Percentiles rank a stretch among this genome's conserved stretches.
Evolutionary conservation across 2,113 vertebrate species (phyloP).

Genomic region (Nycticorax nycticorax): DNA sequence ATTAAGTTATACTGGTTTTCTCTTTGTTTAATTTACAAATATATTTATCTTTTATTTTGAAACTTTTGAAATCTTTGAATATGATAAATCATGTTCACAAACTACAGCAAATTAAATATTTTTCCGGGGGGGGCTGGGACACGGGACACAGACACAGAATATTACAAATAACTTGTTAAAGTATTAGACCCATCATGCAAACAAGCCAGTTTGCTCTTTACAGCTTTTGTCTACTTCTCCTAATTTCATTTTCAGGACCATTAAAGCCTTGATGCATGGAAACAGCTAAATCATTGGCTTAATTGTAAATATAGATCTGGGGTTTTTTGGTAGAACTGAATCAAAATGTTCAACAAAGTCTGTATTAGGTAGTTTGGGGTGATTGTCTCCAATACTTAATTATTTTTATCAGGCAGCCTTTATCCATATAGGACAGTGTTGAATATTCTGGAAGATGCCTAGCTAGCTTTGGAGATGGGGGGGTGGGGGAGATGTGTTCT

Average conservation of each 20-base stretch:
- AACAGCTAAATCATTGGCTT: background rate
- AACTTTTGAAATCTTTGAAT: background rate
- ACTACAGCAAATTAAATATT: background rate
- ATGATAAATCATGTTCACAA: background rate
- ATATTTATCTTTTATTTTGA: background rate
- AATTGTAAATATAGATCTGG: background rate
- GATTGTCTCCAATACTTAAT: background rate
- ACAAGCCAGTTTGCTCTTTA: background rate
- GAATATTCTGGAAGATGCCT: background rate
- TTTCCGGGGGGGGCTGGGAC: accelerated
- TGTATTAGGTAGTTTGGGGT: background rate
- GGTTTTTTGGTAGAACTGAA: background rate
- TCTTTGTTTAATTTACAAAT: background rate
- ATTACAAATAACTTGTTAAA: background rate
- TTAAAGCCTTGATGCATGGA: background rate
- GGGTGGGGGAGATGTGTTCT: background rate
- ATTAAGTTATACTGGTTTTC: background rate
- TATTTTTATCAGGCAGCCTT: background rate
- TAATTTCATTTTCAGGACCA: background rate
- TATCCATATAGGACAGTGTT: background rate
- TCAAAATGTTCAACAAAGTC: background rate
- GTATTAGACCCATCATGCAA: background rate
- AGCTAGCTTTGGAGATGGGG: background rate
- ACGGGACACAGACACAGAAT: background rate
- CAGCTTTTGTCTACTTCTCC: background rate